Evolutionary conservation across 2,888 invertebrate genomes (phyloP), one percentile per base, ranked within the genome.

Genomic region (Acleris holmiana): DNA sequence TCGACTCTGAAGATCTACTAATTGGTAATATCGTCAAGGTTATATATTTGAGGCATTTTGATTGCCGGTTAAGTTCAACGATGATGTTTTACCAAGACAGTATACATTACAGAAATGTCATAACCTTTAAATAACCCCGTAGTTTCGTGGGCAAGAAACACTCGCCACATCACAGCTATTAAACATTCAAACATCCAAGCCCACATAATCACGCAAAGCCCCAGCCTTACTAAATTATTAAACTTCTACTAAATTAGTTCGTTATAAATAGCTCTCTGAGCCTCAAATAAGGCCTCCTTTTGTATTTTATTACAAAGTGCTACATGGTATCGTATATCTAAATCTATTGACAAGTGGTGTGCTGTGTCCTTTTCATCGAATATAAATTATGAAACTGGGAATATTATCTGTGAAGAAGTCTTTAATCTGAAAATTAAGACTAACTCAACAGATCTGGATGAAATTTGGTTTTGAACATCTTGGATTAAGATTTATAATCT

Each of bases 161-260:
- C 13, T 40, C 19, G 17, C 50, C 50, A 51, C 59, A 51, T 44
- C 19, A 51, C 6, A 47, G 29, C 47, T 57, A 57, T 51, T 50
- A 50, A 59, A 41, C 50, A 59, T 41, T 57, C 56, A 57, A 19
- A 4, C 50, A 59, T 41, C 47, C 56, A 47, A 19, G 2, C 50
- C 53, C 5, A 25, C 25, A 50, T 59, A 60, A 60, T 60, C 44
- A 21, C 29, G 55, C 44, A 41, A 40, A 35, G 40, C 40, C 35
- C 25, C 29, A 5, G 18, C 53, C 53, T 53, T 40, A 15, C 41
- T 44, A 19, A 44, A 46, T 19, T 51, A 50, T 51, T 19, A 25
- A 50, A 51, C n/a, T 60, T 50, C 23, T 29, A 60, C 29, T 60
- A 51, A 60, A 51, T 60, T 60, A 60, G 59, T 60, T 51, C 41